Evolutionary conservation across 2,888 invertebrate species (phyloP).

Genomic region (Eristalis tenax): DNA sequence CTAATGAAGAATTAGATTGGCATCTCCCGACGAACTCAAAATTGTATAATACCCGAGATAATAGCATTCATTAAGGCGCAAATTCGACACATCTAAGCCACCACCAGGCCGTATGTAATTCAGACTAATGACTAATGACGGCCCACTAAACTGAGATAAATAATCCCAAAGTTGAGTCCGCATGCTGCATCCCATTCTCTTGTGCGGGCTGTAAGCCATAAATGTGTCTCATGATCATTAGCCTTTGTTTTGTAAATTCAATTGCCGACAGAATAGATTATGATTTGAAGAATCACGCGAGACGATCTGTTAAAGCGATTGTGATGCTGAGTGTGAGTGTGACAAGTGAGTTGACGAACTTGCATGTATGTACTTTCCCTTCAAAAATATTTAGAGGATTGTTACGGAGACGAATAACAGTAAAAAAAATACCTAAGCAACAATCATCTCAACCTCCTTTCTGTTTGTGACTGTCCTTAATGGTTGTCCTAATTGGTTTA

Average conservation of each 20-base stretch:
- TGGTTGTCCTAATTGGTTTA: no score
- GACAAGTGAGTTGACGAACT: not conserved
- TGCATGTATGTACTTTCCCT: not conserved
- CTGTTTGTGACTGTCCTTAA: no score
- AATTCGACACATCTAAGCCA: not conserved
- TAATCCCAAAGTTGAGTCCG: constrained; percentile 5
- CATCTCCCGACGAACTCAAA: not conserved
- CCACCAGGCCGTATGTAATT: not conserved
- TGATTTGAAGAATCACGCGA: not conserved
- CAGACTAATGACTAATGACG: constrained; percentile 6
- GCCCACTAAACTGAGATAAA: constrained; percentile 7
- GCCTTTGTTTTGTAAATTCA: constrained; percentile 24
- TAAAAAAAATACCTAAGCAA: no score
- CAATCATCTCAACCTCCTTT: no score
- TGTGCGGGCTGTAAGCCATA: not conserved
- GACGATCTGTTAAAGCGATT: not conserved
- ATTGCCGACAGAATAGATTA: constrained; percentile 27
- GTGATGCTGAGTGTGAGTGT: no score
- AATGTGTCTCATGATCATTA: constrained; percentile 36
- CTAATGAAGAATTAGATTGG: not conserved
- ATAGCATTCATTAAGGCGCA: not conserved
- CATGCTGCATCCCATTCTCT: constrained; percentile 12
- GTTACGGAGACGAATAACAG: no score
- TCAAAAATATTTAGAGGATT: no score
- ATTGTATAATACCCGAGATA: not conserved